Evolutionary conservation across 2,888 invertebrate species (phyloP).

Genomic region (Drosophila neonasuta): DNA sequence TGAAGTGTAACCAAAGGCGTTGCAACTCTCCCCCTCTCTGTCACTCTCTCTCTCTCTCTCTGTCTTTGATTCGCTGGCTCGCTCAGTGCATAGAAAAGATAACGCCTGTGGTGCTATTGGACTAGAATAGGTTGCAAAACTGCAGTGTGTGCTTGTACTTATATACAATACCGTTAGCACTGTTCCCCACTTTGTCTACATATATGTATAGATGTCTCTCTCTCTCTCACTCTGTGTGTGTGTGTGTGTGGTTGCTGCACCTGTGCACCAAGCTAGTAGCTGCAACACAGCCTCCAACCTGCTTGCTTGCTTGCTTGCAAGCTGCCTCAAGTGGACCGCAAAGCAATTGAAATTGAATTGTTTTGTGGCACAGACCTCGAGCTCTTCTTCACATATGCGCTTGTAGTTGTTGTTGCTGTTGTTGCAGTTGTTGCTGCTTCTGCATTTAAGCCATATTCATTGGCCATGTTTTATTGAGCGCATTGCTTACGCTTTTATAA

Average conservation of each 20-base stretch:
- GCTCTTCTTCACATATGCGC: constrained; percentile 40
- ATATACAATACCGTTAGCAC: constrained; percentile 74
- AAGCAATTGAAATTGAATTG: constrained; percentile 76
- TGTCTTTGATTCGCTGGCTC: constrained; percentile 14
- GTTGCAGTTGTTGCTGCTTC: constrained; percentile 29
- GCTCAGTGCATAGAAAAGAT: constrained; percentile 79
- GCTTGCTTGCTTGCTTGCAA: constrained; percentile 28
- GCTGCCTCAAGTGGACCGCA: constrained; percentile 73
- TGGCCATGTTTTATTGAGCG: constrained; percentile 68
- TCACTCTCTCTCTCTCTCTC: background rate
- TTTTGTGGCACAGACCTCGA: constrained; percentile 60
- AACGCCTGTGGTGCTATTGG: constrained; percentile 69
- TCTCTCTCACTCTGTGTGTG: background rate
- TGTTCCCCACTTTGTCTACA: constrained; percentile 6
- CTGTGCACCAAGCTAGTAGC: constrained; percentile 42
- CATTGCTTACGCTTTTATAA: constrained; percentile 72
- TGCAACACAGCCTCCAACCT: constrained; percentile 23
- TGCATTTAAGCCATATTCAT: constrained; percentile 61
- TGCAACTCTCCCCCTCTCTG: constrained; percentile 51
- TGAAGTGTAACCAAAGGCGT: constrained; percentile 77
- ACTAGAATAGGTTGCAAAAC: constrained; percentile 80
- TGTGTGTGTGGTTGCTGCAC: constrained; percentile 49
- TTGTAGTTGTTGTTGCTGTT: constrained; percentile 30
- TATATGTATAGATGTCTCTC: no score
- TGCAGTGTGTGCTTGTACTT: constrained; percentile 55